phyloP scores from a whole-genome alignment of 2,797 vertebrate genomes.

The Microctenopoma lineatum region DNA sequence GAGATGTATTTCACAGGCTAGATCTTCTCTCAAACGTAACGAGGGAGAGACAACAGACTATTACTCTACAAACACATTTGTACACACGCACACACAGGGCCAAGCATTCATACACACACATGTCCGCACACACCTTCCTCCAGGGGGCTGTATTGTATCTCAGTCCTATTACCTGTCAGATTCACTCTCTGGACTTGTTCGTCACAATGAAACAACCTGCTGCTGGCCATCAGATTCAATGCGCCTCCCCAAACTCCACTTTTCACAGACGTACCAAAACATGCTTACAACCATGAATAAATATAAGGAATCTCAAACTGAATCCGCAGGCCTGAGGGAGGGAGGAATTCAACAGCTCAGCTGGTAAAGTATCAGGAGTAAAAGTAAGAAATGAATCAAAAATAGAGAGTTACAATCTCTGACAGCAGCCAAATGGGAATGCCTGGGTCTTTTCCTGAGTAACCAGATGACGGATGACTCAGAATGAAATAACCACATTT shows the following conservation, averaged over 20 bases:
- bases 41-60: constrained; percentile 50
- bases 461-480: constrained; percentile 53
- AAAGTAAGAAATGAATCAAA: constrained; percentile 5
- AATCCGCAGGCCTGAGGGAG: constrained; percentile 16
- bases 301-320: constrained; percentile 29
- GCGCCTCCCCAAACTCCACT: constrained; percentile 22
- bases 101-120: constrained; percentile 19
- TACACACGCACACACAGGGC: constrained; percentile 36
- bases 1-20: constrained; percentile 33
- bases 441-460: constrained; percentile 29
- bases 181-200: constrained; percentile 51
- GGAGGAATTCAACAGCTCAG: constrained; percentile 25
- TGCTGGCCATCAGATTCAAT: constrained; percentile 38
- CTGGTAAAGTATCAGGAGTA: constrained; percentile 20
- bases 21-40: constrained; percentile 49
- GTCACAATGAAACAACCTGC: constrained; percentile 53
- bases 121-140: constrained; percentile 28
- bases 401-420: constrained; percentile 22
- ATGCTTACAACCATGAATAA: constrained; percentile 7
- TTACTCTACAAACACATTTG: constrained; percentile 55
- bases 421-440: constrained; percentile 46
- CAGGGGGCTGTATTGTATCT: constrained; percentile 55
- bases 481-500: constrained; percentile 26
- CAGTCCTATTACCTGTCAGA: constrained; percentile 67
- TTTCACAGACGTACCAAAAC: constrained; percentile 32